phyloP scores from a whole-genome alignment of 2,113 vertebrate genomes.

The Pollimyrus isidori region DNA sequence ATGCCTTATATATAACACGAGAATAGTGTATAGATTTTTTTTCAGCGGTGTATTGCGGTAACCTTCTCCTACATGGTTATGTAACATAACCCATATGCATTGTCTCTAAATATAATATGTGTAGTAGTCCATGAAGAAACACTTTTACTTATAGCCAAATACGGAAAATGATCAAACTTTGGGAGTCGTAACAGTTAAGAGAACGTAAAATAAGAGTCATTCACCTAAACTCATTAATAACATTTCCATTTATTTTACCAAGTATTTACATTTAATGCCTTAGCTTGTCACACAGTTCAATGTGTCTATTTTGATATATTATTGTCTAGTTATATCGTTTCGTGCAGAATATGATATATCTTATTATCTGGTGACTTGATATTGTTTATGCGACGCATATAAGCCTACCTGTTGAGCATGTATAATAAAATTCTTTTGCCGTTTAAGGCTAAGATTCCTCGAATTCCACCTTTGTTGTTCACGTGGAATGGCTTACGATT shows the following conservation, averaged over 20 bases:
- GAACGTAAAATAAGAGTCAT: background rate
- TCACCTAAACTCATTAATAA: background rate
- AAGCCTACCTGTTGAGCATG: background rate
- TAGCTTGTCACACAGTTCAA: background rate
- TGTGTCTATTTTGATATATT: background rate
- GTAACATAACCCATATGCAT: background rate
- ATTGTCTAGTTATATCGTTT: background rate
- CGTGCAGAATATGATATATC: background rate
- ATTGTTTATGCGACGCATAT: background rate
- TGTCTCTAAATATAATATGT: conserved; percentile 1
- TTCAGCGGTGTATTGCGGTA: conserved; percentile 1
- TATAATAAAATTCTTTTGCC: background rate
- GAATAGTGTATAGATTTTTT: background rate
- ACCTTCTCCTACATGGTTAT: conserved; percentile 1
- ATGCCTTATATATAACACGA: background rate
- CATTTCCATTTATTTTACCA: background rate
- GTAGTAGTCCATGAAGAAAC: background rate
- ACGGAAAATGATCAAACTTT: background rate
- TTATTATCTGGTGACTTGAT: background rate
- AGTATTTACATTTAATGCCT: background rate
- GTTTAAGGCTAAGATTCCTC: background rate
- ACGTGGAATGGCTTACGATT: background rate
- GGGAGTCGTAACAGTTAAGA: background rate
- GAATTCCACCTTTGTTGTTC: background rate
- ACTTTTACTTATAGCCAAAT: background rate